Evolutionary conservation across 64 coral and sea anemone genomes (phyloP), one percentile per base, ranked within the genome.

Genomic region (Orbicella faveolata): DNA sequence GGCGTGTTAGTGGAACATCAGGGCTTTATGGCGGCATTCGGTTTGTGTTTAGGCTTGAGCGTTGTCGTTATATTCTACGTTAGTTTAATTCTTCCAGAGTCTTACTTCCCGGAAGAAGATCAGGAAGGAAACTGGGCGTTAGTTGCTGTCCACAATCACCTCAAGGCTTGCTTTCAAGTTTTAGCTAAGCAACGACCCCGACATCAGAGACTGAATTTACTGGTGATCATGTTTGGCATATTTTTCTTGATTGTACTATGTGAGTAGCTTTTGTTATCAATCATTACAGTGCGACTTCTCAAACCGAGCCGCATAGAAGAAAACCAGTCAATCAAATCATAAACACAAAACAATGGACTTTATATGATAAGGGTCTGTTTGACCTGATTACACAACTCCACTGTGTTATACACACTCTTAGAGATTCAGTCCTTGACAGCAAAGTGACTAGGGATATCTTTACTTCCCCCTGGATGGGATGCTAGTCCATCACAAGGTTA

Each of bases 1-100:
- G 97, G 97, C 61, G 79, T 96, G 1, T 44, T 99, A 6, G 81
- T 99, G 19, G 84, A 99, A 30, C 77, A 89, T 44, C 30, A 75
- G 23, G 91, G 97, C 17, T 99, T 92, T 79, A 92, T 96, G 75
- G 88, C 89, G 20, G 79, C 97, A 1, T 99, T 90, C 89, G 91
- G 91, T 26, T 34, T 99, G 59, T 85, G 88, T 25, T 66, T 96
- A 78, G 91, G 79, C 15, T 11, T 95, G 16, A 89, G 76, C 34
- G 37, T 90, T 14, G 26, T 37, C 12, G 89, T 86, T 2, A 87
- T 94, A 74, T 23, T 91, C 0, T 99, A 99, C 70, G 51, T 99
- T 37, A 23, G 36, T 19, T 84, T 95, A 34, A 18, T 93, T 35
- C 84, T 99, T 14, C 84, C 70, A 51, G 97, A 99, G 85, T 99